Percentiles rank a stretch among this genome's conserved stretches.
phyloP scores from a whole-genome alignment of 2,113 vertebrate species.

The Sitta europaea region DNA sequence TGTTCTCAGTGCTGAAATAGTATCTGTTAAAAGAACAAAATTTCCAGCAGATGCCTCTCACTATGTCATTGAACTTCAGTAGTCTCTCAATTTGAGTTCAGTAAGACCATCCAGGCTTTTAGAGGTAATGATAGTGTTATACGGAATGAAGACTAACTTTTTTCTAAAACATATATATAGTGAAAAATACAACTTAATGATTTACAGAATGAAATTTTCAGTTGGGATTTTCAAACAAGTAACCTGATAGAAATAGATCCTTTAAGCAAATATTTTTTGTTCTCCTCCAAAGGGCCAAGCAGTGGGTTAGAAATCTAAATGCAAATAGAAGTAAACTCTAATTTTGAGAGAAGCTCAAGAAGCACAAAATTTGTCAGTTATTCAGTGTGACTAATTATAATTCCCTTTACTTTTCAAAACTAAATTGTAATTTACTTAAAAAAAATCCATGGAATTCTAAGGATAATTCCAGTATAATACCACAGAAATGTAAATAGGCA shows the following conservation, averaged over 20 bases:
- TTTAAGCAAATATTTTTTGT: not conserved
- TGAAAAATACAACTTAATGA: not conserved
- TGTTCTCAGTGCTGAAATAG: not conserved
- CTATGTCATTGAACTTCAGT: not conserved
- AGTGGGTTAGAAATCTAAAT: not conserved
- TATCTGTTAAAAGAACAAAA: not conserved
- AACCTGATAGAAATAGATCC: not conserved
- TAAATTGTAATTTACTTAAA: not conserved
- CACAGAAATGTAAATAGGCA: not conserved
- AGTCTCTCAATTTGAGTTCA: not conserved
- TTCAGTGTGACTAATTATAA: not conserved
- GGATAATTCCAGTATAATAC: not conserved
- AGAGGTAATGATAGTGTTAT: not conserved
- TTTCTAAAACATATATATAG: not conserved
- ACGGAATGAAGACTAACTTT: not conserved
- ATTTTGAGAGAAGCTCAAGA: not conserved
- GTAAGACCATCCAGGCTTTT: not conserved
- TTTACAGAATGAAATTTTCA: not conserved
- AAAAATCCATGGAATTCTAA: not conserved
- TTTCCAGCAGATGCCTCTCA: not conserved
- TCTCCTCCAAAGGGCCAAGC: not conserved
- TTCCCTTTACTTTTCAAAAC: not conserved
- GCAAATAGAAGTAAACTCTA: not conserved
- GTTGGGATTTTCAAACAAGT: not conserved
- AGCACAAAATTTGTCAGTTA: not conserved